These are phyloP conservation scores for Heliopora coerulea DNA, from an alignment of 92 coral and sea anemone genomes.

Conservation along the genomic window DNA sequence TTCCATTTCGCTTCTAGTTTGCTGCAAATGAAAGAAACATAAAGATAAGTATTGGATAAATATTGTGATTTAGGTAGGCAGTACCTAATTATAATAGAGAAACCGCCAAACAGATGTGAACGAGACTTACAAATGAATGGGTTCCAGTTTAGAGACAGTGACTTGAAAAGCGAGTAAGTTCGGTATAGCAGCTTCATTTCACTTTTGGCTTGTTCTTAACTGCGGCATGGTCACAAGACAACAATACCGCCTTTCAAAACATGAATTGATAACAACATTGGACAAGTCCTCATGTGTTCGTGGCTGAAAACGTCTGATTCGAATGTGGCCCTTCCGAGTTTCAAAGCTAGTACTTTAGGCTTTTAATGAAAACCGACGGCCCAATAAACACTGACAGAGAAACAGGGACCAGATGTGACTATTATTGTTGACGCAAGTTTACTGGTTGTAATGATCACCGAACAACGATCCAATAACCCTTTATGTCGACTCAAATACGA, in stretches of 20 bases:
- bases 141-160: too few relatives aligned
- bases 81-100: too few relatives aligned
- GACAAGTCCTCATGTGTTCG: neutral
- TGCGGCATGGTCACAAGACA: conserved; percentile 18
- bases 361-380: too few relatives aligned
- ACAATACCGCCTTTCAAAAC: conserved; percentile 5
- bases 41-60: conserved; percentile 28
- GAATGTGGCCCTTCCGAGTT: neutral
- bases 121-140: neutral
- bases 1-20: conserved; percentile 97
- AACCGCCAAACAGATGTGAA: too few relatives aligned
- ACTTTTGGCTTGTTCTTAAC: neutral
- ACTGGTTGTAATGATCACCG: too few relatives aligned
- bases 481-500: too few relatives aligned
- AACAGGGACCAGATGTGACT: neutral
- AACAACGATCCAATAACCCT: too few relatives aligned
- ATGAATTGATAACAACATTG: neutral
- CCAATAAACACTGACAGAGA: neutral
- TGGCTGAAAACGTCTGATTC: neutral
- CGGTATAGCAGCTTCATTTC: conserved; percentile 3
- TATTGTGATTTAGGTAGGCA: too few relatives aligned
- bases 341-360: neutral
- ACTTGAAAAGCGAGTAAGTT: too few relatives aligned
- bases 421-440: too few relatives aligned
- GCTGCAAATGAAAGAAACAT: conserved; percentile 7